Conservation (phyloP, 2,113 vertebrate species). For the human region GRCh38 chr4:8325501-8326000, state of each 20-base stretch:
- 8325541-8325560: background rate
- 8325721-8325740: background rate
- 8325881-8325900: background rate
- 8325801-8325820: background rate
- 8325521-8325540: background rate
- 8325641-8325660: accelerated
- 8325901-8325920: background rate
- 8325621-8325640: background rate
- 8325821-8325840: background rate
- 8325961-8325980: background rate
- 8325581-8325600: background rate
- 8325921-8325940: accelerated
- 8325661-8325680: accelerated
- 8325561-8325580: background rate
- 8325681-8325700: background rate
- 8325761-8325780: accelerated
- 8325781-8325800: too few species aligned
- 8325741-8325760: background rate
- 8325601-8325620: background rate
- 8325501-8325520: background rate
- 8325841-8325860: background rate
- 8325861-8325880: background rate
- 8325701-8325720: background rate
- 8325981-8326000: background rate
- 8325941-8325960: background rate